Conservation (phyloP, 1,140 invertebrate species). For the Caenorhabditis tropicalis region DNA sequence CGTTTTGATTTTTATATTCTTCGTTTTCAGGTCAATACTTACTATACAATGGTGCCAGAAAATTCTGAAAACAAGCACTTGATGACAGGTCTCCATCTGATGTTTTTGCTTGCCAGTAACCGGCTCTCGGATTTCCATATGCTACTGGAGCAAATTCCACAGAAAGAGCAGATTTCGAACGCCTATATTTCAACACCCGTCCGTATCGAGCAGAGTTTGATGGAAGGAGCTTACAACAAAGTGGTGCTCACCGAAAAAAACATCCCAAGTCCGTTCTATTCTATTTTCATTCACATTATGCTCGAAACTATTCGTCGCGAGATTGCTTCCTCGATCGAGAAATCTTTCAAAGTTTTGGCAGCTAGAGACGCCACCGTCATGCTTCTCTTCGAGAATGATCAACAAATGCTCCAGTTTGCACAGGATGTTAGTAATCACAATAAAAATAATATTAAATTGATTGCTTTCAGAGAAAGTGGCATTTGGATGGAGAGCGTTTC, state of each 20-base stretch:
- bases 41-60: constrained; percentile 57
- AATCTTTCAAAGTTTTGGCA: constrained; percentile 89
- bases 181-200: constrained; percentile 93
- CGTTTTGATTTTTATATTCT: neutral
- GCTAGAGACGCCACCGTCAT: constrained; percentile 86
- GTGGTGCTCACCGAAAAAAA: constrained; percentile 83
- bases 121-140: constrained; percentile 98
- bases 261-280: constrained; percentile 93
- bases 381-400: constrained; percentile 82
- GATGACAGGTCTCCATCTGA: constrained; percentile 89
- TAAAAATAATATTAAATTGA: neutral
- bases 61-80: constrained; percentile 90
- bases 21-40: constrained; percentile 46
- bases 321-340: constrained; percentile 94
- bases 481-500: constrained; percentile 80
- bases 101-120: constrained; percentile 94
- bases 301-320: constrained; percentile 85
- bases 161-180: constrained; percentile 85
- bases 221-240: constrained; percentile 99
- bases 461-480: constrained; percentile 79
- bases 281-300: constrained; percentile 95
- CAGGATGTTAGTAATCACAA: constrained; percentile 73
- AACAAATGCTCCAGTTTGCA: constrained; percentile 83
- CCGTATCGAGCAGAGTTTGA: constrained; percentile 94
- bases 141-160: constrained; percentile 88